Evolutionary conservation across 2,888 invertebrate species (phyloP).

Genomic region (Habrosyne pyritoides): DNA sequence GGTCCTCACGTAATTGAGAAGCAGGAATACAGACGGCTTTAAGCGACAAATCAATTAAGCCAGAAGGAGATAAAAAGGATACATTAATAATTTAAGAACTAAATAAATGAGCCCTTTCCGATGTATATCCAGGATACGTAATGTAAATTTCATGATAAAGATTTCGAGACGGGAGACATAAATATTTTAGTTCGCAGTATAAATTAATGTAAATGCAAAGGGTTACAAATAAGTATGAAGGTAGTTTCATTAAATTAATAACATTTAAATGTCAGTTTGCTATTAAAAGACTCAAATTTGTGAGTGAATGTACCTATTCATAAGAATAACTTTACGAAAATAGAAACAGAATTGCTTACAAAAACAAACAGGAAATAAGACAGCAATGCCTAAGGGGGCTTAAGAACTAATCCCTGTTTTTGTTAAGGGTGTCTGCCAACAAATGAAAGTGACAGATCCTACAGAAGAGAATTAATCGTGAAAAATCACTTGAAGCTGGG

Average conservation of each 20-base stretch:
- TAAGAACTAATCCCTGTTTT: conserved; percentile 77
- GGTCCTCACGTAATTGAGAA: conserved; percentile 76
- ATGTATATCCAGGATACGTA: conserved; percentile 45
- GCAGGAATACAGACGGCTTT: conserved; percentile 66
- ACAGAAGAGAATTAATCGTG: conserved; percentile 78
- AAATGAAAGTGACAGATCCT: conserved; percentile 78
- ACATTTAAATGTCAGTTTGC: no score
- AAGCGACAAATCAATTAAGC: conserved; percentile 80
- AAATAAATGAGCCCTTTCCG: conserved; percentile 51
- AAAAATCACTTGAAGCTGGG: conserved; percentile 72
- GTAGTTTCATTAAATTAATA: neutral
- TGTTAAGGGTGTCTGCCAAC: conserved; percentile 76
- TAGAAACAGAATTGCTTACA: conserved; percentile 59
- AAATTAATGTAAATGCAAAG: neutral
- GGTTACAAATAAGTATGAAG: neutral
- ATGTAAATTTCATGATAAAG: conserved; percentile 48
- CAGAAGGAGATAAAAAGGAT: conserved; percentile 72
- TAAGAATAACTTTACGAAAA: conserved; percentile 29
- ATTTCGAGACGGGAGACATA: conserved; percentile 31
- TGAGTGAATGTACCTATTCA: neutral
- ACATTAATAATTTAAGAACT: conserved; percentile 65
- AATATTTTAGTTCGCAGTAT: conserved; percentile 13
- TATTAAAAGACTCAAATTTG: neutral
- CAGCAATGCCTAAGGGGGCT: conserved; percentile 66
- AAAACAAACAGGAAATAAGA: conserved; percentile 73